Evolutionary conservation across 1,140 invertebrate genomes (phyloP).

Genomic region (Campodea augens): DNA sequence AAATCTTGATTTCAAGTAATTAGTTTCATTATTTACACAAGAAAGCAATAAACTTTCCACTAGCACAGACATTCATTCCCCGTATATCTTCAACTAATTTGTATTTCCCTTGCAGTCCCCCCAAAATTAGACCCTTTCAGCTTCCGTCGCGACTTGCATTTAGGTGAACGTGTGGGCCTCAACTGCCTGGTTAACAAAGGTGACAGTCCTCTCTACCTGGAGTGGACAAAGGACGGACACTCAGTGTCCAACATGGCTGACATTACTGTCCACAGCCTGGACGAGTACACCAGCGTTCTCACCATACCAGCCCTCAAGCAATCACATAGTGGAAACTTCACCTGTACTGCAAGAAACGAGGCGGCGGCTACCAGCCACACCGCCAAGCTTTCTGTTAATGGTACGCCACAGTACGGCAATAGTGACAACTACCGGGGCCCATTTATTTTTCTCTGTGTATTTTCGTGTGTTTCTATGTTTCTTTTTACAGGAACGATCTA

Average conservation of each 20-base stretch:
- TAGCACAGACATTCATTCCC: no score
- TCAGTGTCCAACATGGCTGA: constrained; percentile 9
- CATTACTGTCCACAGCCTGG: constrained; percentile 21
- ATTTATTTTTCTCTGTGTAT: no score
- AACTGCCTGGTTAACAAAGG: constrained; percentile 30
- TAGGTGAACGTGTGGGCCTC: constrained; percentile 26
- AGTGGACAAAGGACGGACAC: constrained; percentile 28
- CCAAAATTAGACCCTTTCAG: constrained; percentile 28
- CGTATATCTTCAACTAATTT: no score
- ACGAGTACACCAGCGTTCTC: constrained; percentile 19
- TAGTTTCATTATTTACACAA: no score
- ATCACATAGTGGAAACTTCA: constrained; percentile 19
- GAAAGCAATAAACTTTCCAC: no score
- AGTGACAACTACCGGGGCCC: background rate
- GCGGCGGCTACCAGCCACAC: background rate
- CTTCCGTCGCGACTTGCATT: constrained; percentile 22
- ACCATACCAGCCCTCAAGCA: constrained; percentile 14
- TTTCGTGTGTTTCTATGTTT: no score
- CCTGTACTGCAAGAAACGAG: constrained; percentile 13
- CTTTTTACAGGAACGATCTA: no score
- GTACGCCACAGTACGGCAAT: constrained; percentile 6
- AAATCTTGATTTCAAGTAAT: no score
- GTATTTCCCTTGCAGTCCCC: constrained; percentile 22
- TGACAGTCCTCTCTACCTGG: constrained; percentile 29
- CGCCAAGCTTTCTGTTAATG: constrained; percentile 9